These are phyloP conservation scores for Eristalis intricaria DNA, from an alignment of 2,888 invertebrate species.

Conservation along the genomic window DNA sequence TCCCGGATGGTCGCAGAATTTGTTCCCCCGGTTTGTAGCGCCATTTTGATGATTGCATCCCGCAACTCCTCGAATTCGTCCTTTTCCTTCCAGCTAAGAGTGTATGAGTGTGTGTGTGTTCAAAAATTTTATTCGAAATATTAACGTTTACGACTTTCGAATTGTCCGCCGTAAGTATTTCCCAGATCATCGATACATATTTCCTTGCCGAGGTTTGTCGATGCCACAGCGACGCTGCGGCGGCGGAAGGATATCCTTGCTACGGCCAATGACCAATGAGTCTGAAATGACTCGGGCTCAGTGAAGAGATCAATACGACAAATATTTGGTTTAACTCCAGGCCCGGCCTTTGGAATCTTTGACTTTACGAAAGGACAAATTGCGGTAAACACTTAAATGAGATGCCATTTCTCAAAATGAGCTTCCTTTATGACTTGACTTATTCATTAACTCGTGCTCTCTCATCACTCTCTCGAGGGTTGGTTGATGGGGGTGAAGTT, in stretches of 20 bases:
- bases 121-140: constrained; percentile 41
- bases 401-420: constrained; percentile 40
- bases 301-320: constrained; percentile 29
- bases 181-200: neutral
- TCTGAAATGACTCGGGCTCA: neutral
- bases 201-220: neutral
- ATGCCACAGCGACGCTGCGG: neutral
- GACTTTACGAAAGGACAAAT: constrained; percentile 21
- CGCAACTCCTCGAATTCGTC: neutral
- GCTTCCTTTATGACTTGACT: neutral
- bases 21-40: constrained; percentile 39
- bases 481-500: neutral
- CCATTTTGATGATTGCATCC: constrained; percentile 32
- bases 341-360: neutral
- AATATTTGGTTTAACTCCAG: constrained; percentile 22
- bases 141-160: constrained; percentile 53
- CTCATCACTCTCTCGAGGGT: neutral
- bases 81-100: neutral
- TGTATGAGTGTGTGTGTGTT: neutral
- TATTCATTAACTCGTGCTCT: neutral
- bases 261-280: no score
- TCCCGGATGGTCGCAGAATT: neutral
- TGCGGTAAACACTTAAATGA: constrained; percentile 39
- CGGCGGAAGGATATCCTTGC: neutral
- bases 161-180: neutral